Evolutionary conservation across 1,140 invertebrate genomes (phyloP).

Genomic region (Meloidogyne floridensis): DNA sequence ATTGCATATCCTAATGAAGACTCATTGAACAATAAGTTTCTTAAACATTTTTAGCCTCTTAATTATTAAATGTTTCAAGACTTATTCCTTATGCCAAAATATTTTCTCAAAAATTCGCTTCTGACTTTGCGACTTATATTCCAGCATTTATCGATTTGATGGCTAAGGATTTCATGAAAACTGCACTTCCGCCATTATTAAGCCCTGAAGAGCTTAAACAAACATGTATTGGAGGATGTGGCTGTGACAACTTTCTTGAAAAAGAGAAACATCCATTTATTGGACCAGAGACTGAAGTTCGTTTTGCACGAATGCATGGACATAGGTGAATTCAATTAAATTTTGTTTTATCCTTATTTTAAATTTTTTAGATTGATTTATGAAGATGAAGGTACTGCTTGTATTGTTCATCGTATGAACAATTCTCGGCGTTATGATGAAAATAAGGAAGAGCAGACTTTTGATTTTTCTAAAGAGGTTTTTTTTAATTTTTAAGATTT

Average conservation of each 20-base stretch:
- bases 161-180: slow-evolving; percentile 36
- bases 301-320: slow-evolving; percentile 47
- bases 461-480: slow-evolving; percentile 35
- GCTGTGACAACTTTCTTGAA: not conserved
- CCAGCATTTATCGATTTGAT: slow-evolving; percentile 41
- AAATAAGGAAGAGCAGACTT: slow-evolving; percentile 25
- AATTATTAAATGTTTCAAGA: slow-evolving; percentile 15
- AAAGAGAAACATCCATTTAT: not conserved
- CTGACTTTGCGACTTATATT: slow-evolving; percentile 27
- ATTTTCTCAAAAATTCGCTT: slow-evolving; percentile 32
- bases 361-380: slow-evolving; percentile 49
- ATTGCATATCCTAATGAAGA: slow-evolving; percentile 39
- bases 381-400: slow-evolving; percentile 33
- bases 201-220: slow-evolving; percentile 21
- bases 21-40: slow-evolving; percentile 33
- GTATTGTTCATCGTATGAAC: slow-evolving; percentile 45
- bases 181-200: slow-evolving; percentile 43
- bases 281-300: slow-evolving; percentile 28
- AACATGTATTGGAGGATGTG: not conserved
- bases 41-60: not conserved
- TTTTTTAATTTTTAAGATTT: too few relatives aligned
- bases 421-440: slow-evolving; percentile 41
- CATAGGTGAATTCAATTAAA: slow-evolving; percentile 36
- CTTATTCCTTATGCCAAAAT: slow-evolving; percentile 23
- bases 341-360: not conserved